Evolutionary conservation across 1,140 invertebrate genomes (phyloP), one percentile per base, ranked within the genome.

Genomic region (Brachionus asplanchnoidis): DNA sequence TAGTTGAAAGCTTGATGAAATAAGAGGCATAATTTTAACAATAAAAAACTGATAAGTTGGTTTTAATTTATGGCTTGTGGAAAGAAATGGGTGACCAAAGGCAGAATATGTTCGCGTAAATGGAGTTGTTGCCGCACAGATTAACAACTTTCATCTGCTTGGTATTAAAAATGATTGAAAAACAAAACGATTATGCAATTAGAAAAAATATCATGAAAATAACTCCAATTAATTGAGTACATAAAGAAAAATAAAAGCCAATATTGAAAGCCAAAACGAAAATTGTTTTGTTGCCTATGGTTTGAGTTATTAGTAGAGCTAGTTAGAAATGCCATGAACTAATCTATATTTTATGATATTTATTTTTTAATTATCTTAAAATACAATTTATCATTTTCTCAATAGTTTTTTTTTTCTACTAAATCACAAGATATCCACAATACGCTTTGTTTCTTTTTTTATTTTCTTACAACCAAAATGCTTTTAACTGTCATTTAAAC

Each of bases 311-410:
- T 36, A 32, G 26, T 68, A 68, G 8, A 36, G 66, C 66, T 68
- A 68, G 32, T 32, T 68, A 32, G 12, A 68, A 68, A 68, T 68
- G 66, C 66, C 66, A 68, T 68, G 66, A 40, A 68, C 26, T 68
- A 68, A 68, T 68, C n/a, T 68, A 14, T 68, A 68, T 68, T 68
- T 68, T 68, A 32, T 68, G 66, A 68, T 68, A 32, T 68, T 68
- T 68, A 68, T 68, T 68, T 68, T 32, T 68, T 68, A 68, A 68
- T 68, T 68, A 68, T 68, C 66, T 68, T 68, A 14, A 68, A 68
- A 68, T 68, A 68, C 66, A 28, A 68, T 32, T 68, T 68, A 60
- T 60, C 53, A 60, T 60, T 60, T 60, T 60, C 17, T 17, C 20
- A 6, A 7, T 36, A 36, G 32, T 36, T 36, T 36, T 60, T 20